Evolutionary conservation across 2,113 vertebrate genomes (phyloP).

Genomic region (Saguinus imperator): DNA sequence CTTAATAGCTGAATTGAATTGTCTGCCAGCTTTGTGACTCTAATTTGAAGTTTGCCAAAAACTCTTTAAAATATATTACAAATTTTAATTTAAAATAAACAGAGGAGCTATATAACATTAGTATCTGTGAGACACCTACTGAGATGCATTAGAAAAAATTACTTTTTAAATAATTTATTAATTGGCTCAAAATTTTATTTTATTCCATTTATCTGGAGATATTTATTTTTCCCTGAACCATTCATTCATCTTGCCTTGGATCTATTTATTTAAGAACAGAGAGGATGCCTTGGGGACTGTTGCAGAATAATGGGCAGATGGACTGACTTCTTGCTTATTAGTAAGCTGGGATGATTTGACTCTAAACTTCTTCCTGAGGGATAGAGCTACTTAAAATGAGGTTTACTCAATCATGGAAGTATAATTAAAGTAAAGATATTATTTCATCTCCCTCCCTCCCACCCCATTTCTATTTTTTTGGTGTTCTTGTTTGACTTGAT

Average conservation of each 20-base stretch:
- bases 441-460: neutral
- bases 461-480: neutral
- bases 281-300: neutral
- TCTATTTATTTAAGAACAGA: neutral
- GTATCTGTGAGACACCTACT: neutral
- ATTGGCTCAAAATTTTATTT: neutral
- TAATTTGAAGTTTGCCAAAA: constrained; percentile 27
- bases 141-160: neutral
- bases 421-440: constrained; percentile 27
- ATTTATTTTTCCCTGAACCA: neutral
- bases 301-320: neutral
- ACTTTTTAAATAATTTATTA: constrained; percentile 26
- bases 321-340: constrained; percentile 53
- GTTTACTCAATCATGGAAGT: neutral
- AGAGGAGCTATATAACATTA: neutral
- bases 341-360: constrained; percentile 44
- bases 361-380: constrained; percentile 51
- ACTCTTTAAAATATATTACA: neutral
- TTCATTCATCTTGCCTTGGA: neutral
- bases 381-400: constrained; percentile 48
- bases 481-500: neutral
- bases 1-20: constrained; percentile 4
- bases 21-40: constrained; percentile 19
- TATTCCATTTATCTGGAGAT: neutral
- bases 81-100: constrained; percentile 17